A percentile compares a stretch with the other conserved stretches of the same genome.
These are phyloP conservation scores for Ciconia nigra DNA, from an alignment of 2,797 vertebrate genomes.

Conservation along the genomic window DNA sequence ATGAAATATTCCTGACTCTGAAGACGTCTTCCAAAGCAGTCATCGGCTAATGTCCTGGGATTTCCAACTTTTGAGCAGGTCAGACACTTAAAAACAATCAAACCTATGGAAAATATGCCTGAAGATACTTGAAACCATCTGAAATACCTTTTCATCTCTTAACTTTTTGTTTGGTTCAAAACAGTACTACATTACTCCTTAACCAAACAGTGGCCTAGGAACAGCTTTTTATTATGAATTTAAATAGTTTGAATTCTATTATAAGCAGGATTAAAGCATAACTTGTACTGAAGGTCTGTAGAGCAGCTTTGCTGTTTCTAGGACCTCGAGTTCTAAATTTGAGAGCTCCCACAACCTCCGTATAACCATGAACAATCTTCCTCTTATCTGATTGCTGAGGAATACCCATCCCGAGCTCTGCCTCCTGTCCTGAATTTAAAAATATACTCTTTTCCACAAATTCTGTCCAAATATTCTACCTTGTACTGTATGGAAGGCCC, in stretches of 20 bases:
- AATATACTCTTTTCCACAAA: not conserved
- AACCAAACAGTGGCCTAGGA: not conserved
- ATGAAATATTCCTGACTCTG: not conserved
- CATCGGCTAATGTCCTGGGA: not conserved
- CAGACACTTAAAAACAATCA: not conserved
- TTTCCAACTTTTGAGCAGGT: not conserved
- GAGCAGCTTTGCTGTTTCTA: not conserved
- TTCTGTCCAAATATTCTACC: not conserved
- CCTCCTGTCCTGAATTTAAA: not conserved
- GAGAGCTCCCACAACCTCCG: not conserved
- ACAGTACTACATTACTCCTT: not conserved
- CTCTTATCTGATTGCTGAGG: not conserved
- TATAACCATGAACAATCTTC: not conserved
- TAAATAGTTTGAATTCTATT: not conserved
- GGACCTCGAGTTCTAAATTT: not conserved
- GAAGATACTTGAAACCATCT: not conserved
- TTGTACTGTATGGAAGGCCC: not conserved
- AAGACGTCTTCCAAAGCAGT: not conserved
- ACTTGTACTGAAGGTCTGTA: not conserved
- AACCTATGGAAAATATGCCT: not conserved
- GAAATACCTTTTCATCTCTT: not conserved
- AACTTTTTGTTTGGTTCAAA: not conserved
- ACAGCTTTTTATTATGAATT: not conserved
- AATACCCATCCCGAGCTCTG: not conserved
- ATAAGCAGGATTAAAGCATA: not conserved